A percentile compares a stretch with the other conserved stretches of the same genome.
These are phyloP conservation scores for Gymnocypris eckloni DNA, from an alignment of 2,797 vertebrate species.

Conservation along the genomic window DNA sequence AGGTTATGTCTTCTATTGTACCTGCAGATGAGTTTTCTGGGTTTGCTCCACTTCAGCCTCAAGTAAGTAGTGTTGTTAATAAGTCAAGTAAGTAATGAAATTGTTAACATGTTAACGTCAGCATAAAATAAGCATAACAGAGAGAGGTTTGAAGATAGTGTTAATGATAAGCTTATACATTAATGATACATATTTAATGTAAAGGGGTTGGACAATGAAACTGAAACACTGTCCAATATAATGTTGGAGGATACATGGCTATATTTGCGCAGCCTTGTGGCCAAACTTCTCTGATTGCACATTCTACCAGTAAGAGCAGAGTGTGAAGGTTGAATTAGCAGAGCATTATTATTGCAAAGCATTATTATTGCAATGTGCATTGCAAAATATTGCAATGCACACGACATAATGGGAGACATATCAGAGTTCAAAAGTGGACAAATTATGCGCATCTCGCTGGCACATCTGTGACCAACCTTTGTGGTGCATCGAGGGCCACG, in stretches of 20 bases:
- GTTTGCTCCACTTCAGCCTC: conserved; percentile 93
- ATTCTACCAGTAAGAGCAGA: neutral
- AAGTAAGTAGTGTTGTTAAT: conserved; percentile 75
- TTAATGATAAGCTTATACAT: neutral
- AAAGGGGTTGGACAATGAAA: too few relatives aligned
- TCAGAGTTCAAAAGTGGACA: neutral
- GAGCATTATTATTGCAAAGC: too few relatives aligned
- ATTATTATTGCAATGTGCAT: too few relatives aligned
- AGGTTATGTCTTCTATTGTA: conserved; percentile 93
- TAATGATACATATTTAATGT: neutral
- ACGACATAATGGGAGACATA: neutral
- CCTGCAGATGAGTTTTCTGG: conserved; percentile 92
- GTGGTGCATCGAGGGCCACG: too few relatives aligned
- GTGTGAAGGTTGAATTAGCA: neutral
- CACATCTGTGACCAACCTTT: too few relatives aligned
- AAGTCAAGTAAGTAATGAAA: neutral
- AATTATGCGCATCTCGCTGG: neutral
- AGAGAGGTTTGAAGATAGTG: neutral
- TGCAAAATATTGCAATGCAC: too few relatives aligned
- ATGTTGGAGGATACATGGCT: neutral
- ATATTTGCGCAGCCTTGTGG: neutral
- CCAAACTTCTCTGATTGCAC: neutral
- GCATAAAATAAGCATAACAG: neutral
- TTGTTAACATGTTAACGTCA: neutral
- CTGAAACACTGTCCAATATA: too few relatives aligned